phyloP scores from a whole-genome alignment of 2,113 vertebrate species.

The Anguilla japonica region DNA sequence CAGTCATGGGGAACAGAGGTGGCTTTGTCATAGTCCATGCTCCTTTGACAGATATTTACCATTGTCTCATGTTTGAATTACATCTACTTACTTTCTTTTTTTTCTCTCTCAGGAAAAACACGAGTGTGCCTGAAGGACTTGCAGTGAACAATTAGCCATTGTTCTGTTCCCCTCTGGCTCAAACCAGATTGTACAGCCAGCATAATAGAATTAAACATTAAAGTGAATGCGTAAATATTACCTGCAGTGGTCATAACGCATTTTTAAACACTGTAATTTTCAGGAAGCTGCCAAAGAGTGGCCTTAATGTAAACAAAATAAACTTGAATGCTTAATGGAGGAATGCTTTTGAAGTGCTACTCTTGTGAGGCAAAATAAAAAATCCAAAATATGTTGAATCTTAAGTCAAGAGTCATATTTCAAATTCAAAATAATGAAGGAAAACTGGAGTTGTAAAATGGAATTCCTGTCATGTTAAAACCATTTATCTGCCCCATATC shows the following conservation, averaged over 20 bases:
- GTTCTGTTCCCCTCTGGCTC: conserved; percentile 51
- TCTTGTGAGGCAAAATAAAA: too few species aligned
- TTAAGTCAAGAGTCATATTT: too few species aligned
- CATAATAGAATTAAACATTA: conserved; percentile 19
- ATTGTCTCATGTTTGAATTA: conserved; percentile 48
- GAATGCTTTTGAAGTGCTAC: neutral
- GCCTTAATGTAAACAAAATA: neutral
- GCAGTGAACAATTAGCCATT: conserved; percentile 63
- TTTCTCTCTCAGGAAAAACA: conserved; percentile 56
- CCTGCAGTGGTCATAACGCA: neutral
- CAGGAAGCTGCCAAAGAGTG: neutral
- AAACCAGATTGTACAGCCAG: conserved; percentile 27
- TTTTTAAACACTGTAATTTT: neutral
- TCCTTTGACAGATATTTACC: conserved; percentile 55
- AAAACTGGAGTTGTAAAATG: too few species aligned
- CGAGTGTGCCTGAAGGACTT: conserved; percentile 52
- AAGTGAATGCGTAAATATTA: neutral
- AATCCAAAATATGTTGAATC: too few species aligned
- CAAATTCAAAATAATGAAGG: too few species aligned
- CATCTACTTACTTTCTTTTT: conserved; percentile 39
- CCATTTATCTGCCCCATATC: too few species aligned
- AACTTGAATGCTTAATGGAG: neutral
- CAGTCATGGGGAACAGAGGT: conserved; percentile 55
- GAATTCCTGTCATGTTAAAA: too few species aligned
- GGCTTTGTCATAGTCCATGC: conserved; percentile 55